phyloP scores from a whole-genome alignment of 2,888 invertebrate species.

The Tipula confusa region DNA sequence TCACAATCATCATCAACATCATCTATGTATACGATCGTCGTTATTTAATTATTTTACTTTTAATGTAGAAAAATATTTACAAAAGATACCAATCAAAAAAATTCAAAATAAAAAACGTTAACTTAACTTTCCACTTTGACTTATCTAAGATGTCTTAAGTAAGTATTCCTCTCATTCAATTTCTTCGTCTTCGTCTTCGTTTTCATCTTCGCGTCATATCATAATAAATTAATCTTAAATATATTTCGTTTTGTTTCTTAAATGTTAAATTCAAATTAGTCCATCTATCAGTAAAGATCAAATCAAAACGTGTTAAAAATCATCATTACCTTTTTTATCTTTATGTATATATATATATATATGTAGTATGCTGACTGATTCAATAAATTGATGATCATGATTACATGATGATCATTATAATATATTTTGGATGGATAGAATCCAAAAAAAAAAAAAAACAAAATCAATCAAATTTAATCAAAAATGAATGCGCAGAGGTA shows the following conservation, averaged over 20 bases:
- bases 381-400: slow-evolving; percentile 13
- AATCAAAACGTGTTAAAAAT: slow-evolving; percentile 25
- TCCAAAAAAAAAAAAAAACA: background rate
- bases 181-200: background rate
- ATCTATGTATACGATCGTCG: background rate
- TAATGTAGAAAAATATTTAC: slow-evolving; percentile 3
- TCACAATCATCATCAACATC: background rate
- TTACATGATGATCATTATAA: background rate
- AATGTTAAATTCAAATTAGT: slow-evolving; percentile 25
- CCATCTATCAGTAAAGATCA: slow-evolving; percentile 25
- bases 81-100: slow-evolving; percentile 1
- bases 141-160: slow-evolving; percentile 12
- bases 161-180: background rate
- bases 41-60: slow-evolving; percentile 5
- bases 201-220: background rate
- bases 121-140: slow-evolving; percentile 25
- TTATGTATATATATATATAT: background rate
- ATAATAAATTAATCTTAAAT: slow-evolving; percentile 9
- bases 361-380: background rate
- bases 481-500: background rate
- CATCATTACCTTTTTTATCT: slow-evolving; percentile 12
- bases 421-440: background rate
- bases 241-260: slow-evolving; percentile 25
- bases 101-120: background rate
- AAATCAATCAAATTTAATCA: slow-evolving; percentile 25